phyloP scores from a whole-genome alignment of 2,888 invertebrate genomes.

The Sycophila texana region DNA sequence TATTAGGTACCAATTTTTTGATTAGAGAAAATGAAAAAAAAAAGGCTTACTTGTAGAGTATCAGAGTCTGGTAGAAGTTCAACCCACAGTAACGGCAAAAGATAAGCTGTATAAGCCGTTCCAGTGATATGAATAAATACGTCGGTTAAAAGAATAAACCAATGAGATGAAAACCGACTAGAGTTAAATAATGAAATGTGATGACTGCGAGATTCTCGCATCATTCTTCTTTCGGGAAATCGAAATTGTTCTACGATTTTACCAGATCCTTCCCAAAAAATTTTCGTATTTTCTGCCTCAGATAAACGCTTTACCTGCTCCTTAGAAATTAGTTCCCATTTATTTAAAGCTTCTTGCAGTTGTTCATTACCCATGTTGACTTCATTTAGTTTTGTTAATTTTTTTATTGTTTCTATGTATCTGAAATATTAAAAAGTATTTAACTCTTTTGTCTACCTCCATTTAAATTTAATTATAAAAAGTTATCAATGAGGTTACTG shows the following conservation, averaged over 20 bases:
- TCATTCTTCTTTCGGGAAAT: constrained; percentile 83
- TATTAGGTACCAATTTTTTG: not conserved
- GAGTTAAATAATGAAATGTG: constrained; percentile 83
- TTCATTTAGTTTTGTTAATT: constrained; percentile 76
- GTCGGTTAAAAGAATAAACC: constrained; percentile 90
- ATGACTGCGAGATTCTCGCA: constrained; percentile 85
- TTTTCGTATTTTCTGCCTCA: constrained; percentile 83
- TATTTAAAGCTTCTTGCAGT: constrained; percentile 79
- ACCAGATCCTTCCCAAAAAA: constrained; percentile 85
- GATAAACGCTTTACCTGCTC: constrained; percentile 80
- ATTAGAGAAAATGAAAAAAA: not conserved
- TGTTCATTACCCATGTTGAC: constrained; percentile 77
- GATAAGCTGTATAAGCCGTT: constrained; percentile 81
- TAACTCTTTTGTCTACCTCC: not conserved
- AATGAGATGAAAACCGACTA: constrained; percentile 86
- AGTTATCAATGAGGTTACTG: no score
- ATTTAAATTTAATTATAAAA: no score
- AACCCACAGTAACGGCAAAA: constrained; percentile 87
- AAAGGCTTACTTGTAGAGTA: constrained; percentile 76
- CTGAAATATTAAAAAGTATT: constrained; percentile 66
- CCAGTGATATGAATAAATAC: constrained; percentile 86
- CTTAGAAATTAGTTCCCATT: constrained; percentile 81
- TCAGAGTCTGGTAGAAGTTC: constrained; percentile 84
- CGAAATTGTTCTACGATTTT: constrained; percentile 81
- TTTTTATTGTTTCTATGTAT: constrained; percentile 81